These are phyloP conservation scores for Laspeyria flexula DNA, from an alignment of 2,888 invertebrate genomes.

Conservation along the genomic window DNA sequence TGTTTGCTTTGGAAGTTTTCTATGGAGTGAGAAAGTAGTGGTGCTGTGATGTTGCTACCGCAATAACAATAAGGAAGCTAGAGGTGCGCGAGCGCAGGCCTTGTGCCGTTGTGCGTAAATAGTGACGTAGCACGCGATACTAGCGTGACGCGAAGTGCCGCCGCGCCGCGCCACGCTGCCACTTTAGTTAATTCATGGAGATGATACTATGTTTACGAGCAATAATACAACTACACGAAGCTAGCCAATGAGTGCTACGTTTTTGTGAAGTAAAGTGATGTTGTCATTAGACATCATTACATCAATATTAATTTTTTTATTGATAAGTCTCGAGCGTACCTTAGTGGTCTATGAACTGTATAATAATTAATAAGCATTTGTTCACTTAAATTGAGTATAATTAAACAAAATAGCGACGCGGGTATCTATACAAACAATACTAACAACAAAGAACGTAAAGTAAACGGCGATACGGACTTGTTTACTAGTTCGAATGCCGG, in stretches of 20 bases:
- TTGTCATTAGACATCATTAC: no score
- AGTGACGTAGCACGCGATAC: constrained; percentile 72
- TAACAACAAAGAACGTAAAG: constrained; percentile 28
- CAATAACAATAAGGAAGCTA: constrained; percentile 65
- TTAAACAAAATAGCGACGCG: constrained; percentile 8
- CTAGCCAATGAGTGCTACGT: constrained; percentile 7
- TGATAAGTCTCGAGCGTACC: no score
- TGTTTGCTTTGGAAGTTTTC: constrained; percentile 21
- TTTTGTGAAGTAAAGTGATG: not conserved
- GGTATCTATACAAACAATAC: constrained; percentile 18
- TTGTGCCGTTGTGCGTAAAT: constrained; percentile 64
- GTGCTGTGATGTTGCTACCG: constrained; percentile 46
- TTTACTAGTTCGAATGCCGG: constrained; percentile 43
- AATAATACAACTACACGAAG: constrained; percentile 14
- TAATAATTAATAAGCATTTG: not conserved
- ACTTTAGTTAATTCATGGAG: constrained; percentile 29
- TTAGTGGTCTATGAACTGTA: no score
- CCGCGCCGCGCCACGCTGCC: constrained; percentile 5
- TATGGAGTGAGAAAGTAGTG: constrained; percentile 30
- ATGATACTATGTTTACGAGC: constrained; percentile 32
- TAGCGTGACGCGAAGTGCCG: constrained; percentile 60
- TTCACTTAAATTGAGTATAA: constrained; percentile 4
- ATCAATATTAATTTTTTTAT: no score
- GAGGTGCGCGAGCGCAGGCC: constrained; percentile 59
- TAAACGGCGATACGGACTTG: constrained; percentile 35